Percentiles rank a stretch among this genome's conserved stretches.
Conservation (phyloP, 2,797 vertebrate genomes). For the Perodicticus potto region DNA sequence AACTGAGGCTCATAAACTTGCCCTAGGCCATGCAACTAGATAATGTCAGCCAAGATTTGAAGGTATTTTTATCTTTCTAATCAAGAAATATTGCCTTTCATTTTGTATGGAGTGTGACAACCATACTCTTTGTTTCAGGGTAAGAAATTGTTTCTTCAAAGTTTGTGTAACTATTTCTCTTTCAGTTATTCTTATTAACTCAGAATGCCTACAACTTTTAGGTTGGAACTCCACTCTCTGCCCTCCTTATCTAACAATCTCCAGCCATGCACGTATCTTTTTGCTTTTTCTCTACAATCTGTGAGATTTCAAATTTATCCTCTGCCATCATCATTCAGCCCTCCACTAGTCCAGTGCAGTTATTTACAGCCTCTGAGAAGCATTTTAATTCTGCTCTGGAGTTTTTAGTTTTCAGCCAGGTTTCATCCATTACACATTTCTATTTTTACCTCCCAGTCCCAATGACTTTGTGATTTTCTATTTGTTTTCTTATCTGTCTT, state of each 20-base stretch:
- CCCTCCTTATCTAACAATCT: background rate
- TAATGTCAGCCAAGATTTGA: background rate
- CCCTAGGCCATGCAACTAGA: background rate
- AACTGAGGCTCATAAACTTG: background rate
- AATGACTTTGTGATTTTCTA: conserved; percentile 41
- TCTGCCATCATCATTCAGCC: background rate
- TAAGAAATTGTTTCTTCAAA: conserved; percentile 29
- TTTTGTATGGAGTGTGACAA: conserved; percentile 1
- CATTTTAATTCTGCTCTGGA: conserved; percentile 51
- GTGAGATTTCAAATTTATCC: conserved; percentile 46
- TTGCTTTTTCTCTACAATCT: background rate
- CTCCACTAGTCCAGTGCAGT: background rate
- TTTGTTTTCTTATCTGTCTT: background rate
- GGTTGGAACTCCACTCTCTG: background rate
- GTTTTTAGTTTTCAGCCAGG: background rate
- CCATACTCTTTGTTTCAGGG: background rate
- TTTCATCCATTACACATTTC: conserved; percentile 30
- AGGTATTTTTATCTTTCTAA: background rate
- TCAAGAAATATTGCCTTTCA: conserved; percentile 1
- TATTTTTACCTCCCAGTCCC: background rate
- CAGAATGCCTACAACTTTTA: background rate
- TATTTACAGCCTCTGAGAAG: conserved; percentile 36
- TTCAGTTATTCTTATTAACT: conserved; percentile 31
- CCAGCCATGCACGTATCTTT: background rate
- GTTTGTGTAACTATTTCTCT: background rate